Evolutionary conservation across 2,888 invertebrate species (phyloP), one percentile per base, ranked within the genome.

Genomic region (Plebejus anna): DNA sequence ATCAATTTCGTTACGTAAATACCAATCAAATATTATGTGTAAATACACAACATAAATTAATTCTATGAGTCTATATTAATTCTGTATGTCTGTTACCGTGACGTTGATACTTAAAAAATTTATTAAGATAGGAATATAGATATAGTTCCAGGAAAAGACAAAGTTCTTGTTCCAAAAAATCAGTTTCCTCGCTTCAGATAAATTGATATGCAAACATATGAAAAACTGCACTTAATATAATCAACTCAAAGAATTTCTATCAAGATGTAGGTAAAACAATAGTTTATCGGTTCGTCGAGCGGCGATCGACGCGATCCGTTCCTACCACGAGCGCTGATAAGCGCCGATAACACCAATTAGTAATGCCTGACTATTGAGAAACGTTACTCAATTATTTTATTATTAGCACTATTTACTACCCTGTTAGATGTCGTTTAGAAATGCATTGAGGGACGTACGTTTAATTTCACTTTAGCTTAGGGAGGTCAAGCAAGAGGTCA

Each of bases 331-430:
- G 32, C 66, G 1, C 28, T 36, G 66, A 66, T 66, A 66, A 66
- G 66, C 28, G 28, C 66, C 13, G 66, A 66, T 66, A 66, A 66
- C 66, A 66, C 4, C 32, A 66, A 66, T 66, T 66, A 66, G 66
- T 36, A 66, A 66, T 66, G 32, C 32, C 36, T 66, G 66, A 36
- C 13, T 1, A 32, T 13, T 36, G 66, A 59, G 59, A 22, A 55
- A 55, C 16, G 13, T 51, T 13, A 4, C 9, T 28, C 61, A 9
- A 7, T 61, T 22, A 22, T 22, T 22, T 22, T 22, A 22, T 22
- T 0, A 13, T 32, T 32, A 32, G 32, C 32, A 32, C 32, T 32
- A 32, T 51, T 47, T 4, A 4, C 9, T 9, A 51, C 13, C 51
- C 11, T 9, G 6, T 47, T 9, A 6, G 2, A 47, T 2, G 11